Conservation (phyloP, 2,113 vertebrate genomes). For the Planiliza haematocheilus region DNA sequence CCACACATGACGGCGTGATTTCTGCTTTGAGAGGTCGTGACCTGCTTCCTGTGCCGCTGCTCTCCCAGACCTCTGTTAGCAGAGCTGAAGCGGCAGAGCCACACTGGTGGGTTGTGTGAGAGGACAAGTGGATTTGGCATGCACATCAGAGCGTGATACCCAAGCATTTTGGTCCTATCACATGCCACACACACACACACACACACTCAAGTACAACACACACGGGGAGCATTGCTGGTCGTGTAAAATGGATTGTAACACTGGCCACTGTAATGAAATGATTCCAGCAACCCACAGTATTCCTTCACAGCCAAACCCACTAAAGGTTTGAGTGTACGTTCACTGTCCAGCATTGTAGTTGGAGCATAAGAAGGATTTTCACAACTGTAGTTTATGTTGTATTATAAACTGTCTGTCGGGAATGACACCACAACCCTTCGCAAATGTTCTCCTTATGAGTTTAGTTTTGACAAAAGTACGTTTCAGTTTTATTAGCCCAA, state of each 20-base stretch:
- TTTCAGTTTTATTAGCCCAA: constrained; percentile 36
- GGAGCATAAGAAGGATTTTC: constrained; percentile 18
- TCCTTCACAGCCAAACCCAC: constrained; percentile 57
- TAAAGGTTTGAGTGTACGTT: constrained; percentile 49
- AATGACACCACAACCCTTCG: background rate
- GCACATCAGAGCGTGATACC: constrained; percentile 82
- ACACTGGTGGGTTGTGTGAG: constrained; percentile 76
- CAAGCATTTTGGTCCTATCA: constrained; percentile 77
- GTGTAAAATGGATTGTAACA: constrained; percentile 79
- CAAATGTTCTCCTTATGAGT: background rate
- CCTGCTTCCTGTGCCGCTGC: constrained; percentile 59
- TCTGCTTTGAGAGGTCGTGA: constrained; percentile 57
- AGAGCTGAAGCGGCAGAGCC: constrained; percentile 60
- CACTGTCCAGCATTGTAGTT: constrained; percentile 34
- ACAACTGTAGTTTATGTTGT: constrained; percentile 1
- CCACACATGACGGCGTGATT: constrained; percentile 48
- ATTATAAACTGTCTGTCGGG: constrained; percentile 2
- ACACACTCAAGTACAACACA: constrained; percentile 41
- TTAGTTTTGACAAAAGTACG: constrained; percentile 30
- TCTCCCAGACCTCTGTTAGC: constrained; percentile 61
- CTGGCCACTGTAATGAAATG: constrained; percentile 78
- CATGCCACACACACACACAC: constrained; percentile 75
- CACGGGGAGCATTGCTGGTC: constrained; percentile 66
- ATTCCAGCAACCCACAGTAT: constrained; percentile 70
- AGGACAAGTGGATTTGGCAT: constrained; percentile 81